Base-by-base conservation (phyloP, 2,797 vertebrate species). In the Sciaenops ocellatus region DNA sequence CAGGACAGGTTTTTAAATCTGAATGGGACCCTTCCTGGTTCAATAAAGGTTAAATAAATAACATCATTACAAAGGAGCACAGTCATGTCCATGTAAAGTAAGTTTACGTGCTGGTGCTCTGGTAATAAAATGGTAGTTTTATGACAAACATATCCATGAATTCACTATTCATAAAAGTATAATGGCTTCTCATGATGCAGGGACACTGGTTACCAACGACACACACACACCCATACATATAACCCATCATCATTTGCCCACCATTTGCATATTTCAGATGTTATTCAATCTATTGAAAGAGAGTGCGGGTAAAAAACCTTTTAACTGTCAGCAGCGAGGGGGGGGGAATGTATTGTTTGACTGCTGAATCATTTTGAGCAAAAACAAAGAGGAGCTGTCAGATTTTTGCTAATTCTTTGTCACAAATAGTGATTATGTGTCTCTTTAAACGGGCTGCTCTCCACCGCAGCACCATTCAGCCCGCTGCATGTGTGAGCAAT, bases 401-500 rank as follows among this genome's bases (percentile, higher is more conserved):
- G 48, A 76, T 80, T 83, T 38, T 86, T 47, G 38, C 55, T 73
- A 64, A 71, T 84, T 88, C 42, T 38, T 69, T 17, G 55, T 72
- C n/a, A 20, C 72, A 88, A 61, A 73, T 3, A 18, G 59, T 79
- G 68, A 91, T 92, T 83, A 89, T 85, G 59, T 6, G 73, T 77
- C 71, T 82, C 13, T 55, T 69, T 50, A 90, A 87, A 81, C 51
- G 5, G 65, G 26, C 75, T 15, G 63, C 48, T 78, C 44, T 76
- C 8, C 13, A 17, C 69, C 38, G 61, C 56, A 42, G 68, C 46
- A 24, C 20, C 73, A 7, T 52, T 78, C 56, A 75, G 62, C 22
- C n/a, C 3, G 20, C 61, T 71, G 68, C 69, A 47, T 57, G 79
- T 71, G 73, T 72, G 79, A 85, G 73, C 72, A 70, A 73, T 66